Conservation (phyloP, 35 echinoderm and acorn worm genomes). For the Nesometra sesokonis region DNA sequence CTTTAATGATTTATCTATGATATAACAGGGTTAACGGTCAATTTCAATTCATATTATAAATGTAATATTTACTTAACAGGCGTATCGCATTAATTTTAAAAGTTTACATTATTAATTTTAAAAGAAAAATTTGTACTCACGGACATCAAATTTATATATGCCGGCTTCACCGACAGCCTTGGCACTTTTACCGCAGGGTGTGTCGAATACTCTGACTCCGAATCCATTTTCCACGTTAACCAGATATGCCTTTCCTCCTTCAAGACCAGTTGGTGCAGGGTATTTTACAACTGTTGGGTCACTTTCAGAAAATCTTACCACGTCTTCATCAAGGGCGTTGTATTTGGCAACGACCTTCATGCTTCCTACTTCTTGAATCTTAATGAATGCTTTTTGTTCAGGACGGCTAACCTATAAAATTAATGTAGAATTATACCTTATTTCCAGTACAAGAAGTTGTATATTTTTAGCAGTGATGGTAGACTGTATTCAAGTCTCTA, state of each 20-base stretch:
- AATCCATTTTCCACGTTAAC: neutral
- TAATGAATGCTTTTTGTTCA: neutral
- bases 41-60: no score
- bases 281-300: neutral
- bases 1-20: no score
- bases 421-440: no score
- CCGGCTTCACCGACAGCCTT: neutral
- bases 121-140: neutral
- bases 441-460: no score
- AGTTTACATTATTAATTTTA: no score
- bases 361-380: neutral
- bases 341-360: neutral
- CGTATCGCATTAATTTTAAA: no score
- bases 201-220: neutral
- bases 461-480: no score
- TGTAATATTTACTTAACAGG: no score
- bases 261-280: neutral
- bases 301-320: neutral
- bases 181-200: neutral
- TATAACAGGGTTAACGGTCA: no score
- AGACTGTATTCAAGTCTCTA: no score
- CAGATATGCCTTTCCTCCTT: neutral
- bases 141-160: neutral
- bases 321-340: neutral
- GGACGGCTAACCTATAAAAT: neutral